phyloP scores from a whole-genome alignment of 2,888 invertebrate species.

The Scaptomyza flava region DNA sequence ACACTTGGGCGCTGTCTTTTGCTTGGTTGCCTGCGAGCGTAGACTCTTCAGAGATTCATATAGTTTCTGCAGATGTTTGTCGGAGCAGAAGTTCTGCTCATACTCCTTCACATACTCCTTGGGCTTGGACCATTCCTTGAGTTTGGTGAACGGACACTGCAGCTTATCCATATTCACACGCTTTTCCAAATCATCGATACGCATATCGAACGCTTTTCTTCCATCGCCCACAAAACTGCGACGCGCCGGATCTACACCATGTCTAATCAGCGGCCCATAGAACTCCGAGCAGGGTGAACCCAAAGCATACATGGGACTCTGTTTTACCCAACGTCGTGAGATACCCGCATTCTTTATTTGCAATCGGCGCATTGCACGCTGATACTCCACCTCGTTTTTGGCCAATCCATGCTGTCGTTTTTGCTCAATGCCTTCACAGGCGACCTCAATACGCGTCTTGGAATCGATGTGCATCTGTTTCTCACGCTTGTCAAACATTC shows the following conservation, averaged over 20 bases:
- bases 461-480: slow-evolving; percentile 79
- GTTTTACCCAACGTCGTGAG: slow-evolving; percentile 83
- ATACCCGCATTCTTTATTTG: slow-evolving; percentile 83
- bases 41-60: slow-evolving; percentile 80
- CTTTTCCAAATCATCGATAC: slow-evolving; percentile 81
- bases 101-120: slow-evolving; percentile 79
- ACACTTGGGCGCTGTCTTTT: slow-evolving; percentile 73
- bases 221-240: slow-evolving; percentile 85
- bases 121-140: slow-evolving; percentile 79
- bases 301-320: slow-evolving; percentile 85
- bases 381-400: slow-evolving; percentile 84
- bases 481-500: slow-evolving; percentile 87
- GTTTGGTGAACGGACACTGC: slow-evolving; percentile 78
- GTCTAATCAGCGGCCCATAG: slow-evolving; percentile 87
- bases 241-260: slow-evolving; percentile 88
- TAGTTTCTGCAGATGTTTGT: slow-evolving; percentile 78
- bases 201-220: slow-evolving; percentile 75
- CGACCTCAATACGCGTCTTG: slow-evolving; percentile 85
- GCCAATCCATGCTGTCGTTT: slow-evolving; percentile 86
- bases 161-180: slow-evolving; percentile 66
- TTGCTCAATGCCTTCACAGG: slow-evolving; percentile 84
- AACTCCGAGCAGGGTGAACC: slow-evolving; percentile 87
- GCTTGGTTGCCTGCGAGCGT: slow-evolving; percentile 61
- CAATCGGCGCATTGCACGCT: slow-evolving; percentile 85
- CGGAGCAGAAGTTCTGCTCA: slow-evolving; percentile 81